Conservation (phyloP, 2,888 invertebrate species). For the Doris montereyensis region DNA sequence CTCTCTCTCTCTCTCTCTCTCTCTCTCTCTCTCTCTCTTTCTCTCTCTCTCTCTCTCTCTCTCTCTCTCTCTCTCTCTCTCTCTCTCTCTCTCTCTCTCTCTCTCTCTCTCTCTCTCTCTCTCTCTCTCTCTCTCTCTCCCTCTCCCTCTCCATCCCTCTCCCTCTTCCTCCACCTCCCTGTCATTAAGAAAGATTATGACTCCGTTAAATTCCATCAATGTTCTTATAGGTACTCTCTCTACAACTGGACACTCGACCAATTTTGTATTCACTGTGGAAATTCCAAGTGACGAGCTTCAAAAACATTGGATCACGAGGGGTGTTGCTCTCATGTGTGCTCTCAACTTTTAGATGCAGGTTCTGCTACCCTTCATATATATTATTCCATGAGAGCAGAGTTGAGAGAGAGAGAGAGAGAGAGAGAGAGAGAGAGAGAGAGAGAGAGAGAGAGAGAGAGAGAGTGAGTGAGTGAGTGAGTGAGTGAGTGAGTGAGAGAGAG, state of each 20-base stretch:
- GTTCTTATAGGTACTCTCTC: conserved; percentile 69
- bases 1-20: neutral
- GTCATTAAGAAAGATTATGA: no score
- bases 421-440: no score
- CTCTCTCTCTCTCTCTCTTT: neutral
- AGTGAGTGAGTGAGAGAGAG: no score
- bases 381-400: neutral
- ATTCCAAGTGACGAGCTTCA: conserved; percentile 68
- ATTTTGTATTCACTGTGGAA: conserved; percentile 73
- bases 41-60: conserved; percentile 15
- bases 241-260: conserved; percentile 74
- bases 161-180: neutral
- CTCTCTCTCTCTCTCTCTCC: neutral
- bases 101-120: neutral
- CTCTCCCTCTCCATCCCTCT: no score
- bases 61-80: conserved; percentile 25
- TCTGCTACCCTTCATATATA: neutral
- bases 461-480: no score
- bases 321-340: conserved; percentile 73
- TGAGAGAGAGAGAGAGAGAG: neutral
- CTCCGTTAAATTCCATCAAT: neutral
- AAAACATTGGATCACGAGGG: conserved; percentile 73
- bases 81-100: conserved; percentile 1
- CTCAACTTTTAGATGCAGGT: conserved; percentile 68
- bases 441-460: no score